Evolutionary conservation across 2,113 vertebrate genomes (phyloP), one percentile per base, ranked within the genome.

Genomic region (Terrapene triunguis): DNA sequence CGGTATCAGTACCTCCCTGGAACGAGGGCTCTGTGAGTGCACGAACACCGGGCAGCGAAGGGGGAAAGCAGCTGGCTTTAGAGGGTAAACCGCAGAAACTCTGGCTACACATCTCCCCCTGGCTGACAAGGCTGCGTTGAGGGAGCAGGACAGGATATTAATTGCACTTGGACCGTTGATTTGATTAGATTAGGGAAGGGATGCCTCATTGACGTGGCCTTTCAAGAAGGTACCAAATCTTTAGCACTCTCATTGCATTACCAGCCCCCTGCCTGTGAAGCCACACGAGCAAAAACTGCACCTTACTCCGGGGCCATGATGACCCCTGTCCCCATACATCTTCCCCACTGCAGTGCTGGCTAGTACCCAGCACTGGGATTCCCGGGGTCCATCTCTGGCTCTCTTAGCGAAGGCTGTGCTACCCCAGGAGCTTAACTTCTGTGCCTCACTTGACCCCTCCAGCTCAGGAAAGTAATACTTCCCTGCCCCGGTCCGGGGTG

Each of bases 61-160:
- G 16, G 17, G 17, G 9, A 14, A 82, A 29, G 19, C 0, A 0
- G 50, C 24, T 21, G 82, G 44, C 72, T n/a, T 5, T 55, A 21
- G 8, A 22, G 35, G 84, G 14, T 6, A 1, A 50, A 12, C 62
- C 44, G 47, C 55, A 80, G 74, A 57, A 76, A 29, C 74, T 7
- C 84, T 76, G 16, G 2, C 0, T 2, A 3, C 7, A 2, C 62
- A 2, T 4, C 35, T 62, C 38, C 59, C 1, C 9, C 2, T 0
- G 42, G 29, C 65, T 17, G 65, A 19, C 6, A 8, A 69, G 62
- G 35, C 35, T n/a, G 32, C 62, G 2, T 19, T n/a, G 19, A 16
- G 27, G 62, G 62, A 7, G 32, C 62, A n/a, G 62, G 35, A n/a
- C 65, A 38, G 35, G 35, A 10, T 38, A 5, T 9, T 5, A 10